Base-by-base conservation (phyloP, 2,888 invertebrate species). In the Diachrysia chrysitis region DNA sequence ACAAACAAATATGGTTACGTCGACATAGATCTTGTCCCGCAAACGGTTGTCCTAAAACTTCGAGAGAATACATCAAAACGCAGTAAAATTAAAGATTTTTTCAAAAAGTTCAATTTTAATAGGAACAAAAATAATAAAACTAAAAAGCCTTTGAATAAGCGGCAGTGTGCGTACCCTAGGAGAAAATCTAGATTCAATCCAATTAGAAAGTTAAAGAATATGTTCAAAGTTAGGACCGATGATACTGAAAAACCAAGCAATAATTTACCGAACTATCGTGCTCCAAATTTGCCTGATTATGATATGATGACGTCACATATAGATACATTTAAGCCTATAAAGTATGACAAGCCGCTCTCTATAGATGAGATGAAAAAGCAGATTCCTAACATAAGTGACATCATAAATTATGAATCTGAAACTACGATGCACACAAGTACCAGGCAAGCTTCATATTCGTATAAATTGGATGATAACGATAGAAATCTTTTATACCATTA, bases 101-200 rank as follows among this genome's bases (percentile, higher is more conserved):
- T 90, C 1, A 83, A 79, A 0, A 88, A 82, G 62, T 77, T 90
- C 3, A 70, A 76, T 10, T 79, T 88, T 4, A 78, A 70, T 5
- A 81, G 77, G 37, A 16, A 51, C 2, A 73, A 83, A 71, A 53
- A 5, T 10, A 73, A 60, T 58, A 62, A 69, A 58, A 66, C 62
- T 48, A 67, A 78, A 58, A 79, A 77, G 54, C 67, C 81, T 71
- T 9, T n/a, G 42, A 7, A 12, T 9, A 79, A 79, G 69, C 57
- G 73, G 83, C 61, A 63, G 69, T 35, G 19, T 16, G 7, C 23
- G 0, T 56, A 55, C 32, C 35, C 14, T 2, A 58, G 69, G 6
- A 82, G 89, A 71, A 66, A 66, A 12, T 76, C 79, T n/a, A 86
- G 90, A 16, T 91, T 88, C 19, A 88, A 87, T 71, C 86, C 90